A percentile compares a stretch with the other conserved stretches of the same genome.
These are phyloP conservation scores for Enteromius afrohamiltoni DNA, from an alignment of 2,797 vertebrate species.

Conservation along the genomic window DNA sequence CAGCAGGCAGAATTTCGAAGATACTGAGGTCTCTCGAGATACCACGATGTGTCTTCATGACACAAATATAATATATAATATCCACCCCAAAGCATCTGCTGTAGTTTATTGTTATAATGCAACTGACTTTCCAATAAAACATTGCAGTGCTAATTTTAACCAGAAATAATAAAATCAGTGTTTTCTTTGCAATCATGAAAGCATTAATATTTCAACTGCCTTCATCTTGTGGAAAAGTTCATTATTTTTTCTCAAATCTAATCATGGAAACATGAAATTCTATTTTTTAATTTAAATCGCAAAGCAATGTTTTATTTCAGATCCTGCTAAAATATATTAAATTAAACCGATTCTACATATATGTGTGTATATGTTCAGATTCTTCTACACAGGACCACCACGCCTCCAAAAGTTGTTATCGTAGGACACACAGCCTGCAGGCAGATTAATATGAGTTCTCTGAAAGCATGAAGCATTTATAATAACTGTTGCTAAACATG, in stretches of 20 bases:
- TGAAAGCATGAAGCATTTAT: slow-evolving; percentile 47
- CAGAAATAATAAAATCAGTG: not conserved
- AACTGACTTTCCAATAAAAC: not conserved
- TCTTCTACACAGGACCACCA: slow-evolving; percentile 1
- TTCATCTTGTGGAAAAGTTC: not conserved
- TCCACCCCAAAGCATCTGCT: slow-evolving; percentile 3
- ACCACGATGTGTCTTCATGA: not conserved
- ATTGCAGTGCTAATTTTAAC: not conserved
- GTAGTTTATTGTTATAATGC: not conserved
- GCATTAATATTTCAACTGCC: not conserved
- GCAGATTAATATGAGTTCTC: slow-evolving; percentile 17
- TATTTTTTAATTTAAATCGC: not conserved
- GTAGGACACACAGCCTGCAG: not conserved
- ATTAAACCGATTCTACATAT: not conserved
- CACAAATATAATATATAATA: slow-evolving; percentile 16
- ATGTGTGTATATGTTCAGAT: not conserved
- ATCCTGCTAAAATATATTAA: not conserved
- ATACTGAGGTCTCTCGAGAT: not conserved
- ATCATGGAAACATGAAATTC: not conserved
- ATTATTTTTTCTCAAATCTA: not conserved
- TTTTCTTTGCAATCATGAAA: not conserved
- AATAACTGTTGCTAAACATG: slow-evolving; percentile 42
- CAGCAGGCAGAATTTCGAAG: not conserved
- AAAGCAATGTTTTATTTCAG: not conserved
- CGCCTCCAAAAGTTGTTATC: slow-evolving; percentile 1